Conservation (phyloP, 1,140 invertebrate species). For the Diachasma alloeum region DNA sequence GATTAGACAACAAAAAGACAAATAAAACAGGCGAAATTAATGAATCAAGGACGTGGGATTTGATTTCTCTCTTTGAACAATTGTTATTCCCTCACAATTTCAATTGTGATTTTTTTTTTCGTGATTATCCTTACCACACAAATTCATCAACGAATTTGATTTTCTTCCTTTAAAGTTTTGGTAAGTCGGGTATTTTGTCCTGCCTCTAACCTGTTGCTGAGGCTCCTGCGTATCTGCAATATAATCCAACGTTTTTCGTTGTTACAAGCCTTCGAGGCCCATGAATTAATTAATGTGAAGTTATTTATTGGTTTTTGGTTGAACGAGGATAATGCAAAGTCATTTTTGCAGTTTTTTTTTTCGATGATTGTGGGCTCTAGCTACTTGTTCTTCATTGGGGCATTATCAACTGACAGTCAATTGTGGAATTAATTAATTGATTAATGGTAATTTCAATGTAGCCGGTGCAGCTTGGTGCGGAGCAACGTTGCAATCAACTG, state of each 20-base stretch:
- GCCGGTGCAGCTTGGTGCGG: slow-evolving; percentile 58
- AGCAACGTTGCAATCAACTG: slow-evolving; percentile 57
- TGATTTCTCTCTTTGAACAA: background rate
- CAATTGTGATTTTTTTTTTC: slow-evolving; percentile 41
- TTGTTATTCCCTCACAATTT: background rate
- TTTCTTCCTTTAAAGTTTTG: slow-evolving; percentile 88
- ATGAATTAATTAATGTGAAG: slow-evolving; percentile 30
- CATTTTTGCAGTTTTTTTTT: background rate
- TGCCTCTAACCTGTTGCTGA: slow-evolving; percentile 77
- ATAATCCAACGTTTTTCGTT: slow-evolving; percentile 64
- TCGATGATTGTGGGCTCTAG: slow-evolving; percentile 38
- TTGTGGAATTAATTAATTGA: slow-evolving; percentile 19
- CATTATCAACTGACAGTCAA: slow-evolving; percentile 40
- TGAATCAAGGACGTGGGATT: slow-evolving; percentile 23
- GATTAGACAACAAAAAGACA: background rate
- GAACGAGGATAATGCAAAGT: too few relatives aligned
- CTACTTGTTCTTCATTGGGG: slow-evolving; percentile 44
- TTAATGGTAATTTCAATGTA: slow-evolving; percentile 26
- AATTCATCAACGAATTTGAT: slow-evolving; percentile 92
- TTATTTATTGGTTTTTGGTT: background rate
- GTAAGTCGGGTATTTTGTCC: slow-evolving; percentile 83
- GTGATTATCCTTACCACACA: slow-evolving; percentile 82
- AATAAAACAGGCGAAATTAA: slow-evolving; percentile 22
- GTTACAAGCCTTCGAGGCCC: slow-evolving; percentile 55
- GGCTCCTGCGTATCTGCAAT: slow-evolving; percentile 75